phyloP scores from a whole-genome alignment of 1,140 invertebrate genomes.

The Lepeophtheirus salmonis region DNA sequence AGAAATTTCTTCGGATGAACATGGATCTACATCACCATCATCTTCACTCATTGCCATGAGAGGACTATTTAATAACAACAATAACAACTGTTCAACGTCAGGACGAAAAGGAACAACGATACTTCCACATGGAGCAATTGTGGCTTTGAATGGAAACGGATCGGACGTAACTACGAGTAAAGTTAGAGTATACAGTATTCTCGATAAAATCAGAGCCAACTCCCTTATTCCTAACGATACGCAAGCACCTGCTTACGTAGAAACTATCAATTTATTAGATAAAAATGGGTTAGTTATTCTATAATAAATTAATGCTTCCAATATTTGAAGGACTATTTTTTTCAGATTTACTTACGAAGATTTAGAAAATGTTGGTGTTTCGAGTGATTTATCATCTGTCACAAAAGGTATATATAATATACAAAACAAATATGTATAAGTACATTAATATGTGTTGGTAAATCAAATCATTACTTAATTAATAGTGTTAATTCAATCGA shows the following conservation, averaged over 20 bases:
- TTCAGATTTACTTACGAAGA: conserved; percentile 10
- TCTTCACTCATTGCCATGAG: not conserved
- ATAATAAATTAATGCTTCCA: not conserved
- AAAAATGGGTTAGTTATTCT: not conserved
- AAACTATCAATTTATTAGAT: conserved; percentile 13
- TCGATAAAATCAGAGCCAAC: conserved; percentile 8
- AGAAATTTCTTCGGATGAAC: conserved; percentile 1
- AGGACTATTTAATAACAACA: not conserved
- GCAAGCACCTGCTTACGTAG: not conserved
- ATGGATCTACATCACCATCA: not conserved
- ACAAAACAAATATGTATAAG: too few species aligned
- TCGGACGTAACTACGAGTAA: not conserved
- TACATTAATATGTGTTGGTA: too few species aligned
- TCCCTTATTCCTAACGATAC: too few species aligned
- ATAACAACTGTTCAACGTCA: not conserved
- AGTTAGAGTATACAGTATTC: conserved; percentile 8
- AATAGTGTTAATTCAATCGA: too few species aligned
- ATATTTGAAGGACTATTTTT: not conserved
- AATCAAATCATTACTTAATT: too few species aligned
- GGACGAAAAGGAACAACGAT: not conserved
- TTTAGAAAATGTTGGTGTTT: not conserved
- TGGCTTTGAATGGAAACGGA: not conserved
- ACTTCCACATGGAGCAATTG: not conserved
- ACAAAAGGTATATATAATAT: not conserved
- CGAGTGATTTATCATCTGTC: not conserved